A percentile compares a stretch with the other conserved stretches of the same genome.
phyloP scores from a whole-genome alignment of 2,113 vertebrate species.

The Urocitellus parryii region DNA sequence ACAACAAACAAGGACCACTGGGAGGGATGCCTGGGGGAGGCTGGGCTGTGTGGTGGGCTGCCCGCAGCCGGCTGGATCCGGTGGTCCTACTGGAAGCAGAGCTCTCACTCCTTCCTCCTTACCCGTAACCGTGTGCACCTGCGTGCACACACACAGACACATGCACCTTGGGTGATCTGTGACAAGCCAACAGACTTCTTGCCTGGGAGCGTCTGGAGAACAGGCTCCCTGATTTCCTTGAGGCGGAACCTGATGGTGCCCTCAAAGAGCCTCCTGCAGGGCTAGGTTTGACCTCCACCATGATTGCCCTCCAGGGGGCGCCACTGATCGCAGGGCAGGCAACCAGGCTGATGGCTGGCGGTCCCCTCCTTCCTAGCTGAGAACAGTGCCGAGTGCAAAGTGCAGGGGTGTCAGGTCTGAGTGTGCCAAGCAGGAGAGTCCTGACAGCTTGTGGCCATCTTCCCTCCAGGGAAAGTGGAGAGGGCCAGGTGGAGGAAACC shows the following conservation, averaged over 20 bases:
- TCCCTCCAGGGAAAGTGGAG: background rate
- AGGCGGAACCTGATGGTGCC: background rate
- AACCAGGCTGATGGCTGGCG: no score
- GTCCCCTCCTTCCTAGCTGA: background rate
- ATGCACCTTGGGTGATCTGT: background rate
- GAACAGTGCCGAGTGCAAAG: background rate
- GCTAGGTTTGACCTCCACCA: background rate
- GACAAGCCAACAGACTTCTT: background rate
- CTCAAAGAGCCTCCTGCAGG: background rate
- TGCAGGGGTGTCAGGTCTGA: background rate
- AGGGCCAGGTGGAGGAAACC: background rate
- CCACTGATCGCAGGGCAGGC: background rate
- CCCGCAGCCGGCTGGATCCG: background rate
- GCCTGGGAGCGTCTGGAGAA: background rate
- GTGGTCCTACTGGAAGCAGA: background rate
- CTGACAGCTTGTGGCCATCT: background rate
- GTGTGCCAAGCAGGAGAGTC: background rate
- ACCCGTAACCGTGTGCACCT: fast-evolving
- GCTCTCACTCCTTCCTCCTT: background rate
- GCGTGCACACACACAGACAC: no score
- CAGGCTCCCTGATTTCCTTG: background rate
- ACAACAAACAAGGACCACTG: constrained; percentile 24
- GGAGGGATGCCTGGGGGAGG: constrained; percentile 30
- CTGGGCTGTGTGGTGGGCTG: background rate
- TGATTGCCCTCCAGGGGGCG: background rate